Percentiles rank a stretch among this genome's conserved stretches.
Conservation (phyloP, 2,797 vertebrate genomes). For the Siniperca obscura region DNA sequence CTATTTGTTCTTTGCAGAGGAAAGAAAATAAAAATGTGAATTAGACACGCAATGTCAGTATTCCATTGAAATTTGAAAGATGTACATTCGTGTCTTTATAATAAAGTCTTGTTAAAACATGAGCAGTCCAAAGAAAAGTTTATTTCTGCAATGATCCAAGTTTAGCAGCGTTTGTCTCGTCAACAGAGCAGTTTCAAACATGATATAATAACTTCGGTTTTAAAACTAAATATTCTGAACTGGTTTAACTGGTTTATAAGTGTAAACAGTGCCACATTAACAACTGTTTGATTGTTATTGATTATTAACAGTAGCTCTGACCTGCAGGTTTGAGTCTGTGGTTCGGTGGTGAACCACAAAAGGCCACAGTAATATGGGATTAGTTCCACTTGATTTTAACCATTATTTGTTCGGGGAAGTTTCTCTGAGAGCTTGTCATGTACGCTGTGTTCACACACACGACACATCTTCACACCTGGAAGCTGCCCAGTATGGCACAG, state of each 20-base stretch:
- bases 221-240: not conserved
- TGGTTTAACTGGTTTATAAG: conserved; percentile 6
- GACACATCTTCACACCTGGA: conserved; percentile 7
- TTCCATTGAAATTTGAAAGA: conserved; percentile 77
- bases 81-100: conserved; percentile 84
- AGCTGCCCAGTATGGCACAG: not conserved
- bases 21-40: conserved; percentile 76
- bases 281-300: not conserved
- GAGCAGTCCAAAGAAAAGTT: conserved; percentile 25
- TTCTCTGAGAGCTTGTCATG: not conserved
- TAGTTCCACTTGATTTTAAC: not conserved
- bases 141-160: not conserved
- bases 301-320: not conserved
- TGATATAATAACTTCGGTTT: not conserved
- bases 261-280: not conserved
- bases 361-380: not conserved
- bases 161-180: not conserved
- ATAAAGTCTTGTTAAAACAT: conserved; percentile 83
- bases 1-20: conserved; percentile 69
- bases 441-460: not conserved
- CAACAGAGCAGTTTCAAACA: conserved; percentile 1
- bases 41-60: conserved; percentile 75
- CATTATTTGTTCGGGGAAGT: not conserved
- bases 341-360: not conserved
- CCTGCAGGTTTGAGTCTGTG: not conserved